Conservation (phyloP, 2,888 invertebrate genomes). For the Uloborus plumipes region DNA sequence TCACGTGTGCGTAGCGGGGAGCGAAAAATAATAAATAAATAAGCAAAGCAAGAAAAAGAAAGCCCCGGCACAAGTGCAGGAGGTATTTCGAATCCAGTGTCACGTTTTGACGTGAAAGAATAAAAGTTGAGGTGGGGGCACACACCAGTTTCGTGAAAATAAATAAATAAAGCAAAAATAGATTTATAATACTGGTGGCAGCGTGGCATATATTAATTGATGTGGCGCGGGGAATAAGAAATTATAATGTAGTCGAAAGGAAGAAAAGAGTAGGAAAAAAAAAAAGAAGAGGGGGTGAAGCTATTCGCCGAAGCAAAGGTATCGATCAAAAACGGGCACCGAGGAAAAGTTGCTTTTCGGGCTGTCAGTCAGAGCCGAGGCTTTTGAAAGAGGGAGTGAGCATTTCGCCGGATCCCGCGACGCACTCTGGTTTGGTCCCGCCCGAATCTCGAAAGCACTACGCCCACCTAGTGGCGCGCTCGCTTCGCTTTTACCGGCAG, state of each 20-base stretch:
- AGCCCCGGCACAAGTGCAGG: constrained; percentile 6
- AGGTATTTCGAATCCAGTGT: constrained; percentile 41
- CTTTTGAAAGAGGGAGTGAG: constrained; percentile 36
- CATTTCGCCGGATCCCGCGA: constrained; percentile 10
- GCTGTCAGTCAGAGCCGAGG: constrained; percentile 58
- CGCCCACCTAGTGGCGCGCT: constrained; percentile 41
- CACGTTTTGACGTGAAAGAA: constrained; percentile 60
- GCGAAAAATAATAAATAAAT: constrained; percentile 34
- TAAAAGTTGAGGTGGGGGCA: background rate
- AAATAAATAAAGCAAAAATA: constrained; percentile 31
- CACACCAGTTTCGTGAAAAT: constrained; percentile 2
- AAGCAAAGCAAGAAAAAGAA: constrained; percentile 20
- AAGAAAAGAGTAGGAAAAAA: constrained; percentile 10
- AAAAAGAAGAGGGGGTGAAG: constrained; percentile 10
- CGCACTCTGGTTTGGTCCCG: constrained; percentile 53
- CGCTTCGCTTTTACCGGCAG: constrained; percentile 54
- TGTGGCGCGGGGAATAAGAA: constrained; percentile 42
- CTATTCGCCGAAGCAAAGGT: constrained; percentile 48
- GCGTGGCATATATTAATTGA: constrained; percentile 66
- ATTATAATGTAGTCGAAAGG: constrained; percentile 66
- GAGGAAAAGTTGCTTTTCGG: constrained; percentile 48
- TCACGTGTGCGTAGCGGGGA: constrained; percentile 40
- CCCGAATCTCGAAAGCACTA: constrained; percentile 25
- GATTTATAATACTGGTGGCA: constrained; percentile 32
- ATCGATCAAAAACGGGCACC: constrained; percentile 43